Conservation (phyloP, 2,797 vertebrate species). For the Amblyopsis hoosieri region DNA sequence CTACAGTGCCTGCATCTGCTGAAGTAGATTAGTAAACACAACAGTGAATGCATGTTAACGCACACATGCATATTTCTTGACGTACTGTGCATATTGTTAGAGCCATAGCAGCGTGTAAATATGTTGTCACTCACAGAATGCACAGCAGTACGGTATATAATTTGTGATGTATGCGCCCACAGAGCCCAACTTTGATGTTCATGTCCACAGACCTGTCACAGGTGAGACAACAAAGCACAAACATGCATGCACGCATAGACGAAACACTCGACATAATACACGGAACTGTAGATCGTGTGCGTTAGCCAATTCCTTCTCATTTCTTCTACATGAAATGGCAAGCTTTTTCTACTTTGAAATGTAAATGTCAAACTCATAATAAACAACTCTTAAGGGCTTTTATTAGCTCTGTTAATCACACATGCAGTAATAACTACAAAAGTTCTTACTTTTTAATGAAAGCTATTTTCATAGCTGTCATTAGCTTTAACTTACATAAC, state of each 20-base stretch:
- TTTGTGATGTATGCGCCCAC: conserved; percentile 21
- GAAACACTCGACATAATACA: background rate
- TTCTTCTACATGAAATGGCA: conserved; percentile 4
- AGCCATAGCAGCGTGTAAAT: conserved; percentile 12
- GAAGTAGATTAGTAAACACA: conserved; percentile 15
- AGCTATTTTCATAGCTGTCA: conserved; percentile 47
- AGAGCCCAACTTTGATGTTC: conserved; percentile 25
- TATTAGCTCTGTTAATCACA: conserved; percentile 50
- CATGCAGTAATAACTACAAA: conserved; percentile 55
- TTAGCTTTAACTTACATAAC: conserved; percentile 58
- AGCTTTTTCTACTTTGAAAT: conserved; percentile 24
- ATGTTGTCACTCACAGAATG: background rate
- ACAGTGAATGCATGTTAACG: background rate
- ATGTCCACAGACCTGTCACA: conserved; percentile 22
- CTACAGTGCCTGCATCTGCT: background rate
- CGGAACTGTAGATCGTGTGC: background rate
- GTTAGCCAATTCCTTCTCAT: conserved; percentile 8
- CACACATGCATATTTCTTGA: background rate
- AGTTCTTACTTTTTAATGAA: conserved; percentile 37
- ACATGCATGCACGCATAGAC: background rate
- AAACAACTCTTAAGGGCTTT: conserved; percentile 48
- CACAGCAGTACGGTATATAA: background rate
- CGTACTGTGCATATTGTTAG: too few species aligned
- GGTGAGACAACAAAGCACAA: conserved; percentile 21
- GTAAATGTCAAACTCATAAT: conserved; percentile 36